Conservation (phyloP, 2,888 invertebrate genomes). For the Camponotus fellah region DNA sequence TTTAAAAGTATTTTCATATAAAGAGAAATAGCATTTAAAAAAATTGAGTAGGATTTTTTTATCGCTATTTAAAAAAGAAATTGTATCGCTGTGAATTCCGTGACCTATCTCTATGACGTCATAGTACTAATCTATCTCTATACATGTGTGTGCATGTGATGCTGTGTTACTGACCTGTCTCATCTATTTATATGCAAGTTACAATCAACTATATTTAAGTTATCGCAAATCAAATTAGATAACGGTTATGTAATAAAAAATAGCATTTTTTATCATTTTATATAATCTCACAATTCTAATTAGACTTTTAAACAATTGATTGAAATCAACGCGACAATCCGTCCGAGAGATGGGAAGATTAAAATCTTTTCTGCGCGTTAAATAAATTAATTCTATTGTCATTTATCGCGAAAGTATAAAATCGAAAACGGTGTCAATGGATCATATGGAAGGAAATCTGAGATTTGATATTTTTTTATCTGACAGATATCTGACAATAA, state of each 20-base stretch:
- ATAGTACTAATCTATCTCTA: conserved; percentile 8
- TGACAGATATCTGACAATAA: background rate
- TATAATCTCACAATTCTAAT: background rate
- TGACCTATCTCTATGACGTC: background rate
- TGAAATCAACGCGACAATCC: background rate
- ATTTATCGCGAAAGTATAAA: background rate
- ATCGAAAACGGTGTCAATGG: background rate
- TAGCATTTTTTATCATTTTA: background rate
- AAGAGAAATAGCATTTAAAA: background rate
- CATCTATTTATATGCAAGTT: background rate
- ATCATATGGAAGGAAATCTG: background rate
- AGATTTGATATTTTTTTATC: background rate
- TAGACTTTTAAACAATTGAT: background rate
- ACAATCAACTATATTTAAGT: background rate
- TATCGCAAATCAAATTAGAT: background rate
- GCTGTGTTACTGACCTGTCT: conserved; percentile 13
- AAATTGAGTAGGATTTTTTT: background rate
- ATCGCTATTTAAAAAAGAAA: background rate
- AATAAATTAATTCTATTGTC: background rate
- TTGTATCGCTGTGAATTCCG: background rate
- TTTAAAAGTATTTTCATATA: background rate
- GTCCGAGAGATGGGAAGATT: background rate
- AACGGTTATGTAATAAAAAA: background rate
- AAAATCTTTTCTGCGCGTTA: background rate
- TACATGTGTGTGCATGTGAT: background rate